A percentile compares a stretch with the other conserved stretches of the same genome.
These are phyloP conservation scores for Sandelia bainsii DNA, from an alignment of 2,797 vertebrate species.

Conservation along the genomic window DNA sequence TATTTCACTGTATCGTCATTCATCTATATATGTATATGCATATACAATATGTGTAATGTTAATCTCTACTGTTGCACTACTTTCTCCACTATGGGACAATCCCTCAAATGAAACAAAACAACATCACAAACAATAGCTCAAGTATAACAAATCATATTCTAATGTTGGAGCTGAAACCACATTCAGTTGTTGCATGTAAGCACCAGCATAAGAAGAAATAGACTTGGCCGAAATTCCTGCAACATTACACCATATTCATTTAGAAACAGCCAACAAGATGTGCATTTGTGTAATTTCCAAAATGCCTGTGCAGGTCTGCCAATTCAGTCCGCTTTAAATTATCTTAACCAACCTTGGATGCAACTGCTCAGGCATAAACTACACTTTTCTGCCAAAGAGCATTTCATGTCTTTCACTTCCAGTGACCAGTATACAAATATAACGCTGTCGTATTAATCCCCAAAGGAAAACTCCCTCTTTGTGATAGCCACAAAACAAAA, in stretches of 20 bases:
- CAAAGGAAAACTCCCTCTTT: constrained; percentile 8
- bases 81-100: not conserved
- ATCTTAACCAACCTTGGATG: constrained; percentile 22
- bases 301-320: constrained; percentile 20
- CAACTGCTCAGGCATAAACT: constrained; percentile 18
- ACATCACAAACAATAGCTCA: not conserved
- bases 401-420: not conserved
- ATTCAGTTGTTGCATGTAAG: not conserved
- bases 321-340: constrained; percentile 25
- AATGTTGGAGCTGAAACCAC: constrained; percentile 6
- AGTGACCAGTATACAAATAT: not conserved
- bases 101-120: not conserved
- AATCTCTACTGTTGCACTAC: not conserved
- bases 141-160: not conserved
- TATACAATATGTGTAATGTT: not conserved
- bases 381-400: constrained; percentile 1
- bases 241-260: constrained; percentile 25
- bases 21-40: too few species aligned
- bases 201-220: not conserved
- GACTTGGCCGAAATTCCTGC: constrained; percentile 17
- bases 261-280: constrained; percentile 43
- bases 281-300: constrained; percentile 44
- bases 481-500: constrained; percentile 19
- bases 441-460: constrained; percentile 23
- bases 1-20: too few species aligned